Evolutionary conservation across 2,888 invertebrate species (phyloP), one percentile per base, ranked within the genome.

Genomic region (Nematopogon swammerdamellus): DNA sequence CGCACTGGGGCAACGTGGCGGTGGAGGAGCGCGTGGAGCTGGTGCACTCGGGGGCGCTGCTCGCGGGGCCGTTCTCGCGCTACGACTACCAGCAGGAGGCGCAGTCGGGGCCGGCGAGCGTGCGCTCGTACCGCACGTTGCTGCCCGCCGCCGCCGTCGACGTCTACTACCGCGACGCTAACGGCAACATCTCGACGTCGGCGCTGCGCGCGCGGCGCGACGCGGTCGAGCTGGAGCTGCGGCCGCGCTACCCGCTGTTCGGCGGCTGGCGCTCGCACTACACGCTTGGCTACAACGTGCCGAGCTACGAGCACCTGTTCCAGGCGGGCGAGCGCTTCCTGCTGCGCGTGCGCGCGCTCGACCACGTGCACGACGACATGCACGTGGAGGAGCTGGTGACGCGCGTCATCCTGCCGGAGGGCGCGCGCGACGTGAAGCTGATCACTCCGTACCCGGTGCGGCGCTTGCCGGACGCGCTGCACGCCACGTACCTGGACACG

Each of bases 221-320:
- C 64, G 90, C 94, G 42, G 95, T 98, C 6, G 97, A 99, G 63
- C 74, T 99, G 3, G 97, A 97, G 62, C 81, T 99, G n/a, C 83
- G 95, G 47, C 99, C 98, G 1, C 83, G 99, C 60, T 99, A 97
- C 70, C 99, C 99, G 2, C 80, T 99, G 3, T 99, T 98, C 70
- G 99, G 99, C 50, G 99, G 99, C 14, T 99, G 99, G 99, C 94
- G 92, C 69, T 97, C 97, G 8, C 93, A 95, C 59, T 99, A 99
- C 71, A 91, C 90, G 44, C 82, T 99, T 46, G 99, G 99, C 2
- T 97, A 97, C 80, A 97, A 96, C 76, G 91, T 99, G 0, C 98
- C 99, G 2, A 95, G 96, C 58, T 96, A 96, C 65, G 97, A 97
- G 65, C 97, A 97, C 71, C 80, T 99, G 20, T 97, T 85, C 67